Conservation (phyloP, 2,113 vertebrate genomes). For the Zosterops pallidus region DNA sequence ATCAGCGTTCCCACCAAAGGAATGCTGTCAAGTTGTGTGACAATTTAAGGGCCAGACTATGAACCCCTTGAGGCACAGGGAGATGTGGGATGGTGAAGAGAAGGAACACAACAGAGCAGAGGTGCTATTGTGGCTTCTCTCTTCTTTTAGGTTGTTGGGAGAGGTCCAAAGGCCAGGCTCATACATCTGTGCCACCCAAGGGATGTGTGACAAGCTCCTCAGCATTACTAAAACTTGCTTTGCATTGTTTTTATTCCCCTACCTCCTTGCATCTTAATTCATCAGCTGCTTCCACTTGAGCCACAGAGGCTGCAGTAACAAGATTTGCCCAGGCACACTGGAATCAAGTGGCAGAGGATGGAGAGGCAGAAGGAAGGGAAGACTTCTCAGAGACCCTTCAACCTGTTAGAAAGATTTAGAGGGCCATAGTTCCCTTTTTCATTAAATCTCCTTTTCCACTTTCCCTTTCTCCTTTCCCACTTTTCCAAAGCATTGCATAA, state of each 20-base stretch:
- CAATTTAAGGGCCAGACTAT: neutral
- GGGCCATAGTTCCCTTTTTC: neutral
- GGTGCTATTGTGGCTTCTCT: neutral
- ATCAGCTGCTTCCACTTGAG: neutral
- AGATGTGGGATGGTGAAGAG: neutral
- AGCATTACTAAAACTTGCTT: neutral
- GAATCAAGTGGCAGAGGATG: neutral
- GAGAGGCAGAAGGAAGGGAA: neutral
- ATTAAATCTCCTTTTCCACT: neutral
- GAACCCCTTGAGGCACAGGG: neutral
- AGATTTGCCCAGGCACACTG: neutral
- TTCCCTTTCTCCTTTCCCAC: too few species aligned
- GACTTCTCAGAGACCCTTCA: neutral
- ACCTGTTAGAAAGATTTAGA: neutral
- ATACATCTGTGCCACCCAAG: neutral
- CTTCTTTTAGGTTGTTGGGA: neutral
- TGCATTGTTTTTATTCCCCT: neutral
- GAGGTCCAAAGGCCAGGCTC: neutral
- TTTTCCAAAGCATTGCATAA: neutral
- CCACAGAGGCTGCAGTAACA: neutral
- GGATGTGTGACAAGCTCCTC: neutral
- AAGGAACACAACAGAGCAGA: neutral
- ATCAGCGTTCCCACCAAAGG: neutral
- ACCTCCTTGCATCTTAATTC: neutral
- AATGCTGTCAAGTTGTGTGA: neutral